Conservation (phyloP, 2,113 vertebrate species). For the Chaenogobius annularis region DNA sequence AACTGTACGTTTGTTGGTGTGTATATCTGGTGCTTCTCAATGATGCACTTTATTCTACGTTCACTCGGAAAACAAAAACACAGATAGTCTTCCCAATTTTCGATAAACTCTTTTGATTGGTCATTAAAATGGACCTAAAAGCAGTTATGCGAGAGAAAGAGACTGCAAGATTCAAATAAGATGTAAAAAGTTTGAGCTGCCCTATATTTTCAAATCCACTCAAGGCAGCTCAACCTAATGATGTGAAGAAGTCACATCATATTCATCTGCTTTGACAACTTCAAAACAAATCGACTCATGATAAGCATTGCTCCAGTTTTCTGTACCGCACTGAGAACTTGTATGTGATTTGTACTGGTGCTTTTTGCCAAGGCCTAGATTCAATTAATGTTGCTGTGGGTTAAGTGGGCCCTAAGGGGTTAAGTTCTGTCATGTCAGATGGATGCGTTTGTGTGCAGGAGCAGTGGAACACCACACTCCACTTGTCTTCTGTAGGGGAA, state of each 20-base stretch:
- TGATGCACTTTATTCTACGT: no score
- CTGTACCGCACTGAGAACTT: constrained; percentile 18
- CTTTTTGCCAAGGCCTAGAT: constrained; percentile 50
- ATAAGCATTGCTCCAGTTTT: constrained; percentile 48
- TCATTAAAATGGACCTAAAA: neutral
- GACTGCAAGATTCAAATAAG: constrained; percentile 16
- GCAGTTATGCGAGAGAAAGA: neutral
- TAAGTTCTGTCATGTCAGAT: constrained; percentile 73
- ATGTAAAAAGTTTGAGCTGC: constrained; percentile 43
- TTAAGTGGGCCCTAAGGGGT: constrained; percentile 72
- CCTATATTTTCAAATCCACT: constrained; percentile 50
- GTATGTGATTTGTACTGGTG: constrained; percentile 35
- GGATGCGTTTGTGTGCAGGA: constrained; percentile 66
- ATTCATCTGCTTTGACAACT: constrained; percentile 30
- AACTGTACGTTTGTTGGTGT: no score
- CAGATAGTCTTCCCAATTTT: neutral
- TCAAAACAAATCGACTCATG: constrained; percentile 50
- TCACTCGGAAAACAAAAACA: neutral
- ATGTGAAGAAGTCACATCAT: constrained; percentile 54
- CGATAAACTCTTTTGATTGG: neutral
- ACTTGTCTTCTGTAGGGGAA: constrained; percentile 30
- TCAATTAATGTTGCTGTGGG: constrained; percentile 67
- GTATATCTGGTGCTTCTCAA: no score
- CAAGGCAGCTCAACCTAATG: constrained; percentile 57
- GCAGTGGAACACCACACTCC: constrained; percentile 51